These are phyloP conservation scores for Tragulus kanchil DNA, from an alignment of 2,113 vertebrate genomes.

Conservation along the genomic window DNA sequence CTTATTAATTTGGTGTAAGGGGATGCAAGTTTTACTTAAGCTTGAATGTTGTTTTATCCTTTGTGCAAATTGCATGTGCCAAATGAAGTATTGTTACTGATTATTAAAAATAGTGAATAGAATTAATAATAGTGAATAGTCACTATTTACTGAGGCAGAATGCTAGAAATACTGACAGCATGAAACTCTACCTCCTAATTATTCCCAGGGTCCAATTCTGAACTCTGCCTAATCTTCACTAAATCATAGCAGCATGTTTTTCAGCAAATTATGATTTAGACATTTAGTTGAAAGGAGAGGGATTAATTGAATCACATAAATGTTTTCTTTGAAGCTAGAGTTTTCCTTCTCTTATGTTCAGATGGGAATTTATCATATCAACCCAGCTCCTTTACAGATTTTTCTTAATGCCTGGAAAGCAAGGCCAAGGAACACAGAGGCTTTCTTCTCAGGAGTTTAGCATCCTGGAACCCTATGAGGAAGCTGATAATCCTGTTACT, in stretches of 20 bases:
- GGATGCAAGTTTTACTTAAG: conserved; percentile 68
- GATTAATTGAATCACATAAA: conserved; percentile 62
- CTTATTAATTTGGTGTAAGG: conserved; percentile 38
- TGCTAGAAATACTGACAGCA: conserved; percentile 80
- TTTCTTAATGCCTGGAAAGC: conserved; percentile 49
- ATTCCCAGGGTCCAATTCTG: conserved; percentile 80
- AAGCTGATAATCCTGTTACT: conserved; percentile 25
- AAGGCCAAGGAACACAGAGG: background rate
- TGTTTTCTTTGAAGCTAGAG: conserved; percentile 57
- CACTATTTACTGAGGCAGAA: conserved; percentile 79
- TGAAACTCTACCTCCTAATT: conserved; percentile 83
- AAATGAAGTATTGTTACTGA: conserved; percentile 74
- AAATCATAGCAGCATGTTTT: conserved; percentile 78
- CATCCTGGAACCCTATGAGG: background rate
- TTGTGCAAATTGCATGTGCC: conserved; percentile 73
- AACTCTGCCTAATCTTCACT: conserved; percentile 72
- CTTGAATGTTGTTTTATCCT: conserved; percentile 73
- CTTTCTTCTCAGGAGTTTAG: conserved; percentile 45
- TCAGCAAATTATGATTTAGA: conserved; percentile 78
- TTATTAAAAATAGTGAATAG: conserved; percentile 76
- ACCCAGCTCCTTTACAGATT: background rate
- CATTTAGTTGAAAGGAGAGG: conserved; percentile 63
- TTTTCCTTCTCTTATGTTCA: conserved; percentile 27
- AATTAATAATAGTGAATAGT: conserved; percentile 76
- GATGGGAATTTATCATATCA: conserved; percentile 66